Conservation (phyloP, 92 coral and sea anemone genomes). For the Zoanthus solanderi region DNA sequence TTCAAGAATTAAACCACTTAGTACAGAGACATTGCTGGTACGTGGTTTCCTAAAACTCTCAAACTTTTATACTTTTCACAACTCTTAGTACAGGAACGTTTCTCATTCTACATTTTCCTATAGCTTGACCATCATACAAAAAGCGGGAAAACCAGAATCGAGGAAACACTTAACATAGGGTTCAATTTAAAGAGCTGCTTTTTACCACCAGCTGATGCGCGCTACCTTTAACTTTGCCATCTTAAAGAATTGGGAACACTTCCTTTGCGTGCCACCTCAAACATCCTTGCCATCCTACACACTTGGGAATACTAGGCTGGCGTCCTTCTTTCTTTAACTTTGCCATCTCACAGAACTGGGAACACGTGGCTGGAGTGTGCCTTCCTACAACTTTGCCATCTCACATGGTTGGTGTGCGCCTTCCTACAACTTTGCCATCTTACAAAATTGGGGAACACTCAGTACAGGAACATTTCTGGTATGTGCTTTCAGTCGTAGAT, state of each 20-base stretch:
- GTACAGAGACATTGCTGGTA: conserved; percentile 89
- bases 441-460: background rate
- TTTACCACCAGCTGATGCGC: no score
- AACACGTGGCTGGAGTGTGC: conserved; percentile 89
- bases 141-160: no score
- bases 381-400: conserved; percentile 71
- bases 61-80: background rate
- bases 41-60: background rate
- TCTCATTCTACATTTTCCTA: conserved; percentile 42
- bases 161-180: no score
- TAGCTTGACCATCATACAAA: conserved; percentile 37
- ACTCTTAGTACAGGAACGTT: background rate
- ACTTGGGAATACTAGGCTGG: no score
- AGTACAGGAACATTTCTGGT: background rate
- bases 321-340: background rate
- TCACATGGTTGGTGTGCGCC: conserved; percentile 14
- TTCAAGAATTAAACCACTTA: conserved; percentile 68
- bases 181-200: no score
- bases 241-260: no score
- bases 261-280: no score
- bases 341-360: conserved; percentile 79
- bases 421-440: background rate
- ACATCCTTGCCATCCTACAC: no score
- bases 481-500: conserved; percentile 64
- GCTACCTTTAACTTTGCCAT: no score